phyloP scores from a whole-genome alignment of 2,113 vertebrate genomes.

The Lampris megalopsis region DNA sequence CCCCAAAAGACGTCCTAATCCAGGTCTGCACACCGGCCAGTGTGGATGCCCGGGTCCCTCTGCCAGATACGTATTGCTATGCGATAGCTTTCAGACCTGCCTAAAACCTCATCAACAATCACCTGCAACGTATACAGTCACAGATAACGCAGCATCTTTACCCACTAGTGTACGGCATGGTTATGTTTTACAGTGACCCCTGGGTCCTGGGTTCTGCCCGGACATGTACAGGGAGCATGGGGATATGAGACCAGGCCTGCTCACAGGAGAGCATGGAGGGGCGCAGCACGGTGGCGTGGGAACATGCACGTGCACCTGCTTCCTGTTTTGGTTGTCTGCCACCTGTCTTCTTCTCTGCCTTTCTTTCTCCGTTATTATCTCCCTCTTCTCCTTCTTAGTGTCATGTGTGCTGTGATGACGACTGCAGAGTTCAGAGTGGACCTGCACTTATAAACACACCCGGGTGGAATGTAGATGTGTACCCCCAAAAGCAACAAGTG shows the following conservation, averaged over 20 bases:
- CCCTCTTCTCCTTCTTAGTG: not conserved
- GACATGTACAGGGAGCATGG: constrained; percentile 17
- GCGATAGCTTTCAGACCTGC: too few species aligned
- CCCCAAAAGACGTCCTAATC: constrained; percentile 22
- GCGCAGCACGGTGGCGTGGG: constrained; percentile 51
- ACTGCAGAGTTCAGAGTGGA: constrained; percentile 22
- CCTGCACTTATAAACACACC: constrained; percentile 47
- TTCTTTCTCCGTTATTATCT: not conserved
- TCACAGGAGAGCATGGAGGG: constrained; percentile 7
- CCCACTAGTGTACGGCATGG: too few species aligned
- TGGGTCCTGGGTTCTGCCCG: not conserved
- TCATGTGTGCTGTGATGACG: constrained; percentile 12
- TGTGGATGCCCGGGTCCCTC: not conserved
- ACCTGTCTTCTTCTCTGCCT: not conserved
- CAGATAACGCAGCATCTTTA: too few species aligned
- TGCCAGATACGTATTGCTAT: not conserved
- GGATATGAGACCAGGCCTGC: constrained; percentile 30
- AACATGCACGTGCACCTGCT: constrained; percentile 58
- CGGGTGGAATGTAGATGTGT: constrained; percentile 80
- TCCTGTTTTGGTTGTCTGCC: constrained; percentile 53
- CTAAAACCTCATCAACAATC: not conserved
- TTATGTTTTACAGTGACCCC: not conserved
- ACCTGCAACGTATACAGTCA: too few species aligned
- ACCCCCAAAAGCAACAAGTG: constrained; percentile 70
- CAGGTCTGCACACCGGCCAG: constrained; percentile 20